Conservation (phyloP, 1,140 invertebrate species). For the Lordiphosa collinella region DNA sequence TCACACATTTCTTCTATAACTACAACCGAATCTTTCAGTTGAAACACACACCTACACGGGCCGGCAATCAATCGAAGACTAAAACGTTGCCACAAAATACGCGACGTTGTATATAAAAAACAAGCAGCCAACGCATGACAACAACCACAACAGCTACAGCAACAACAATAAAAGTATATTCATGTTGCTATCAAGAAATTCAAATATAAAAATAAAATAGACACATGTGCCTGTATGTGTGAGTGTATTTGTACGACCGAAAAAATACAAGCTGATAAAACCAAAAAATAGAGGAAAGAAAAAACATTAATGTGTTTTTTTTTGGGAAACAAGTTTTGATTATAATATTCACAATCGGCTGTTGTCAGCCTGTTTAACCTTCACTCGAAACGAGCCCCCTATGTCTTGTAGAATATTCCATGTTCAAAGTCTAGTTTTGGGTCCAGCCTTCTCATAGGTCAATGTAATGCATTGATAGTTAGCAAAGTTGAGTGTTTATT, state of each 20-base stretch:
- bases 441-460: conserved; percentile 44
- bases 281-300: conserved; percentile 15
- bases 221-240: conserved; percentile 34
- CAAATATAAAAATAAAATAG: conserved; percentile 60
- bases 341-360: conserved; percentile 10
- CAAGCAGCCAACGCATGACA: conserved; percentile 37
- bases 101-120: conserved; percentile 12
- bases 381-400: conserved; percentile 30
- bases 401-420: conserved; percentile 8
- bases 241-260: conserved; percentile 4
- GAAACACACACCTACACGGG: conserved; percentile 55
- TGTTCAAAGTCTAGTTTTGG: conserved; percentile 32
- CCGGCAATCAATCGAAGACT: conserved; percentile 66
- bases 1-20: conserved; percentile 4
- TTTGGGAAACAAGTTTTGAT: conserved; percentile 35
- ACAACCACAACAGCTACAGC: conserved; percentile 19
- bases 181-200: conserved; percentile 50
- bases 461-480: conserved; percentile 31
- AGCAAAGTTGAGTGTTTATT: neutral
- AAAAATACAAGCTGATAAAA: conserved; percentile 67
- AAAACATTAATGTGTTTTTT: conserved; percentile 16
- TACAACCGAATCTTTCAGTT: conserved; percentile 9
- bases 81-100: conserved; percentile 29
- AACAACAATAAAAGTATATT: conserved; percentile 44
- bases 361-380: conserved; percentile 14